These are phyloP conservation scores for Rhegmatorhina hoffmannsi DNA, from an alignment of 2,113 vertebrate genomes.

Conservation along the genomic window DNA sequence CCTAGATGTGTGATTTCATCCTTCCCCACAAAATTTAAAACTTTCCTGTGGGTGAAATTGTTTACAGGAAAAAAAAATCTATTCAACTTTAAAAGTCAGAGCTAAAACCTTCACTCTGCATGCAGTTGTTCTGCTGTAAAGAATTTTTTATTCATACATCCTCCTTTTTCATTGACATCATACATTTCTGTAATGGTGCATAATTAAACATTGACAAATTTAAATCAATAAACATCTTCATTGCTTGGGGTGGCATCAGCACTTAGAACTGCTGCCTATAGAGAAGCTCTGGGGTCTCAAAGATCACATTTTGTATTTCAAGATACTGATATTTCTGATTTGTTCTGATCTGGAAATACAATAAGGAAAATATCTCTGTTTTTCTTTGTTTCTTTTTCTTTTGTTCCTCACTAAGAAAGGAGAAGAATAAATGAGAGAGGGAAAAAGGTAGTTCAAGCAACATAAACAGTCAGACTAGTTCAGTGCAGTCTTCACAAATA, in stretches of 20 bases:
- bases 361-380: not conserved
- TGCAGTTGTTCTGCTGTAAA: constrained; percentile 40
- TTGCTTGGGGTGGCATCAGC: not conserved
- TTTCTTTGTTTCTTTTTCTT: not conserved
- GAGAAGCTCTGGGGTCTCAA: not conserved
- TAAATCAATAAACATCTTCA: constrained; percentile 53
- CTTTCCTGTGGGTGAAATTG: not conserved
- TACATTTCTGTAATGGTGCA: constrained; percentile 48
- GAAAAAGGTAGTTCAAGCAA: not conserved
- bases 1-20: not conserved
- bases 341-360: not conserved
- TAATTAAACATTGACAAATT: constrained; percentile 69
- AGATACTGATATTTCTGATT: constrained; percentile 11
- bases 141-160: constrained; percentile 51
- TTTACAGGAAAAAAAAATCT: not conserved
- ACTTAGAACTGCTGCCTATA: not conserved
- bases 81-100: constrained; percentile 15
- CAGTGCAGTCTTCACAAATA: not conserved
- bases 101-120: constrained; percentile 55
- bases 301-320: constrained; percentile 6
- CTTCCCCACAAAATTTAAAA: not conserved
- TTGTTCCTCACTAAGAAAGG: not conserved
- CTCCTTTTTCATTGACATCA: constrained; percentile 37
- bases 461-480: not conserved
- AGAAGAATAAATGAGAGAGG: not conserved